Conservation (phyloP, 1,140 invertebrate genomes). For the Drosophila insularis region DNA sequence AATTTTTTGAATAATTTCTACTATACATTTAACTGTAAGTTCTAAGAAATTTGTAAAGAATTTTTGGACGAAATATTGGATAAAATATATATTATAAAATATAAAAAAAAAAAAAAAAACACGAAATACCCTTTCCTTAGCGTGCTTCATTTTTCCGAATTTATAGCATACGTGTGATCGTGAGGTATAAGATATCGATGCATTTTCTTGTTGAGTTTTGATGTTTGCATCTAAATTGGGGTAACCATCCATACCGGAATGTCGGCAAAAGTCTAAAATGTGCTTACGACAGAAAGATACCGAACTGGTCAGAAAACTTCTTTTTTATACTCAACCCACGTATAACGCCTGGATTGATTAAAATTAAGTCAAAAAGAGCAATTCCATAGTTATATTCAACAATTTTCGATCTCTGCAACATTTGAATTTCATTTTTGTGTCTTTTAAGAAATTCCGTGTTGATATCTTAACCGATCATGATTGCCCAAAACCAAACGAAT, state of each 20-base stretch:
- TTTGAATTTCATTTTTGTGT: not conserved
- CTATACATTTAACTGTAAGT: slow-evolving; percentile 81
- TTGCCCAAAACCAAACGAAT: not conserved
- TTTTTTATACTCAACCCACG: too few species aligned
- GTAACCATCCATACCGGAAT: too few species aligned
- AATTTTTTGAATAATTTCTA: slow-evolving; percentile 81
- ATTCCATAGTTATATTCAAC: not conserved
- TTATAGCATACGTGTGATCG: not conserved
- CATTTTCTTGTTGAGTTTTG: not conserved
- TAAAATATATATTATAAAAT: slow-evolving; percentile 81
- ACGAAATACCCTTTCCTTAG: slow-evolving; percentile 25
- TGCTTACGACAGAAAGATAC: too few species aligned
- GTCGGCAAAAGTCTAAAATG: too few species aligned
- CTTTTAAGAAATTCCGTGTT: not conserved
- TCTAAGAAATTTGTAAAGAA: slow-evolving; percentile 81
- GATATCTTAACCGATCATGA: not conserved
- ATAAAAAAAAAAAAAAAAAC: slow-evolving; percentile 33
- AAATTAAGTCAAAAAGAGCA: too few species aligned
- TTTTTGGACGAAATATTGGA: slow-evolving; percentile 81
- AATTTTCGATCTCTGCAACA: not conserved
- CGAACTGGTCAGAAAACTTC: too few species aligned
- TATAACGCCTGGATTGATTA: too few species aligned
- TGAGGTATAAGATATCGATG: slow-evolving; percentile 5
- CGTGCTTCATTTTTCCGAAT: slow-evolving; percentile 56
- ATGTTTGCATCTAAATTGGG: too few species aligned